Base-by-base conservation (phyloP, 2,113 vertebrate species). In the Mus spicilegus region DNA sequence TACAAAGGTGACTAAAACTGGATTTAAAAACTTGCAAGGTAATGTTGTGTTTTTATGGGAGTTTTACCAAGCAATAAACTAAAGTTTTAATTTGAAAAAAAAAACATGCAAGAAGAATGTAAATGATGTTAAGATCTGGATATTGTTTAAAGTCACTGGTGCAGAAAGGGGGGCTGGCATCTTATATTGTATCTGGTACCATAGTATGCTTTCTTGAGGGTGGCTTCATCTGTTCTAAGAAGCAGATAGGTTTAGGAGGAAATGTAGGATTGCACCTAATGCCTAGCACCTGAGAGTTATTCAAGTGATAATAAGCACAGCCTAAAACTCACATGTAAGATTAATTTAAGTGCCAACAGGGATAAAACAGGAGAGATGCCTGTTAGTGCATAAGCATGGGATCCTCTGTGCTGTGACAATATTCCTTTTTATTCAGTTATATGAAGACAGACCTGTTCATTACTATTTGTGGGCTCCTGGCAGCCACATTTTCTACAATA, bases 21-120 rank as follows among this genome's bases (percentile, higher is more conserved):
- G 36, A 51, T 81, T 94, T 63, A 86, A 63, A 96, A 81, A 72
- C 20, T 89, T 73, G 12, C 67, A 93, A 96, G 19, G 36, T 73
- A 39, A 39, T n/a, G 33, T 20, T n/a, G 33, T 20, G n/a, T 39
- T 39, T 73, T 73, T 9, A 10, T 72, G 70, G 19, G n/a, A 73
- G 36, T 39, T 73, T 39, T 39, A 22, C n/a, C 8, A 73, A 39
- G 19, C n/a, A 73, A 73, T 73, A 73, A 39, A 7, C n/a, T 73
- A 73, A 73, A 39, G n/a, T 22, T 39, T 73, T 73, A 17, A 73
- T 39, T 20, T 24, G 58, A 93, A 67, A 96, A 77, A 77, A 72
- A 65, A 93, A 67, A 96, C 72, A 72, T 78, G 16, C 72, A 95
- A 85, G 13, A 86, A 46, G 70, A 9, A 28, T 90, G 90, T 86